Base-by-base conservation (phyloP, 2,888 invertebrate genomes). In the Orthosia gracilis region DNA sequence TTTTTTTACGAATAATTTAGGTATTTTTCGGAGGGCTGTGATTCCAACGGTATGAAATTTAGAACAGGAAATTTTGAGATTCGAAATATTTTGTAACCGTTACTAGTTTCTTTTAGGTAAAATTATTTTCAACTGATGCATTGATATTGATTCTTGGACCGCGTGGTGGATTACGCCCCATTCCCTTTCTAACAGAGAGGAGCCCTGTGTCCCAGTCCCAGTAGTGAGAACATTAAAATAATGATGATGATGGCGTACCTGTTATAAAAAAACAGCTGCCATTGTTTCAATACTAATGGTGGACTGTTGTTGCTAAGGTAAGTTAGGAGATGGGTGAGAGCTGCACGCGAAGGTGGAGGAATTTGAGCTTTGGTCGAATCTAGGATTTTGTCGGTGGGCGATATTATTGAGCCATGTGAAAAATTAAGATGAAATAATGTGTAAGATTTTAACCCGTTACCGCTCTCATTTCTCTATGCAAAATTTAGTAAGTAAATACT, bases 251-350 rank as follows among this genome's bases (percentile, higher is more conserved):
- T 31, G 31, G 87, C 85, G 88, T 89, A 80, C 78, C 88, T 89
- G 90, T 91, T 91, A 90, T 92, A 88, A 87, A 88, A 89, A 86
- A 85, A 83, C 79, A 78, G 49, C 75, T 64, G 54, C 83, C 86
- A 88, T 88, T 89, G 88, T 89, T 87, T 84, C 69, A 81, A 81
- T 80, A 83, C 87, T 89, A 89, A 89, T 90, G 88, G 89, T 75
- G 80, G 75, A 72, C 72, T 62, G 50, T 82, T 80, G 66, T 66
- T 54, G 23, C 23, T 31, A 31, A 58, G n/a, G 52, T 31, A 26
- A 31, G 23, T 18, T 40, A n/a, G 31, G 17, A 45, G 61, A 62
- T 78, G 50, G 61, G 70, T 78, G 61, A 50, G 55, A 76, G 55
- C 52, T 47, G 23, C n/a, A 52, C 47, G 7, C 31, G 31, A 31